phyloP scores from a whole-genome alignment of 1,140 invertebrate species.

The Drosophila tsacasi region DNA sequence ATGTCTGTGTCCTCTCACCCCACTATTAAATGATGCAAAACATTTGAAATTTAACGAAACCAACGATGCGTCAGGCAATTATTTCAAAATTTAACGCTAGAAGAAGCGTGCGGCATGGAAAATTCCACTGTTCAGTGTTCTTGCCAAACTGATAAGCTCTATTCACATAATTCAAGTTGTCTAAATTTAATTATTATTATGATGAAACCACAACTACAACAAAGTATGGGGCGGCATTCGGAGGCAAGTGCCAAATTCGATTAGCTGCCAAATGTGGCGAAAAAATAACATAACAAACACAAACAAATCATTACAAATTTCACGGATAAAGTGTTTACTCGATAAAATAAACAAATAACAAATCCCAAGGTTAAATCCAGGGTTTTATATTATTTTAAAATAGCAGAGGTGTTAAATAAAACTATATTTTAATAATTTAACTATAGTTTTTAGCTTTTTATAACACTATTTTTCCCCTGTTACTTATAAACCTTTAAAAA shows the following conservation, averaged over 20 bases:
- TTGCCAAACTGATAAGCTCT: slow-evolving; percentile 20
- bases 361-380: background rate
- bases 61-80: slow-evolving; percentile 29
- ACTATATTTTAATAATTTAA: background rate
- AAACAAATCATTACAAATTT: slow-evolving; percentile 3
- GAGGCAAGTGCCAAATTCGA: slow-evolving; percentile 13
- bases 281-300: background rate
- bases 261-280: slow-evolving; percentile 33
- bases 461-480: too few relatives aligned
- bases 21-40: slow-evolving; percentile 42
- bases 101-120: slow-evolving; percentile 9
- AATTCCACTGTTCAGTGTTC: slow-evolving; percentile 31
- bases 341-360: background rate
- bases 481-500: too few relatives aligned
- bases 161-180: slow-evolving; percentile 3
- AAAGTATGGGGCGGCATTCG: background rate
- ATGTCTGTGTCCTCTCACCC: background rate
- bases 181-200: slow-evolving; percentile 16
- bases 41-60: slow-evolving; percentile 31
- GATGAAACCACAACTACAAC: slow-evolving; percentile 10
- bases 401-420: background rate
- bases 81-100: slow-evolving; percentile 29
- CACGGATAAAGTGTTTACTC: background rate
- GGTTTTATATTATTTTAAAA: background rate
- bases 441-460: too few relatives aligned